These are phyloP conservation scores for Lamprotornis superbus DNA, from an alignment of 2,113 vertebrate genomes.

Conservation along the genomic window DNA sequence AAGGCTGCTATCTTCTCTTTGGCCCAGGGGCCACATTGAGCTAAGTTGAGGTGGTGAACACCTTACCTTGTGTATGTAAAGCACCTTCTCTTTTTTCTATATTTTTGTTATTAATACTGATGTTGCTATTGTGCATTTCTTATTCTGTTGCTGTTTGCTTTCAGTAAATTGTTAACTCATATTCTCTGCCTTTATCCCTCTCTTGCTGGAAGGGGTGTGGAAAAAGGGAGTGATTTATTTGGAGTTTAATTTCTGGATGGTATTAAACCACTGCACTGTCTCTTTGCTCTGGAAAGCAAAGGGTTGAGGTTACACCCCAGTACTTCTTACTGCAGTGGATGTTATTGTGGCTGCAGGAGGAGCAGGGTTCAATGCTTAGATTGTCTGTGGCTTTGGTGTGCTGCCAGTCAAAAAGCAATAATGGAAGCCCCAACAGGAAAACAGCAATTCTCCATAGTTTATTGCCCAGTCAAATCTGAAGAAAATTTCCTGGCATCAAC, in stretches of 20 bases:
- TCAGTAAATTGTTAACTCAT: background rate
- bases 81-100: background rate
- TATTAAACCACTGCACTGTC: background rate
- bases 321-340: background rate
- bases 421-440: conserved; percentile 44
- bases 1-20: background rate
- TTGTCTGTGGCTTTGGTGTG: background rate
- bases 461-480: conserved; percentile 7
- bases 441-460: conserved; percentile 1
- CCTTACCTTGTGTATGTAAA: background rate
- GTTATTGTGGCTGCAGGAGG: background rate
- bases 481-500: conserved; percentile 30
- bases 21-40: rapidly evolving
- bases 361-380: background rate
- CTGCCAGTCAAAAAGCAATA: conserved; percentile 44
- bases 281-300: background rate
- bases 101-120: background rate
- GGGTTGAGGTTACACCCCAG: background rate
- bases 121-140: background rate
- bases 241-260: background rate
- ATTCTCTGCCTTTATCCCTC: background rate
- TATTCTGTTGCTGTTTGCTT: background rate
- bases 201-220: background rate
- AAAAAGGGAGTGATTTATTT: background rate
- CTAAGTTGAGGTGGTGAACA: background rate